phyloP scores from a whole-genome alignment of 2,888 invertebrate genomes.

The Callyntrura guangdongensis region DNA sequence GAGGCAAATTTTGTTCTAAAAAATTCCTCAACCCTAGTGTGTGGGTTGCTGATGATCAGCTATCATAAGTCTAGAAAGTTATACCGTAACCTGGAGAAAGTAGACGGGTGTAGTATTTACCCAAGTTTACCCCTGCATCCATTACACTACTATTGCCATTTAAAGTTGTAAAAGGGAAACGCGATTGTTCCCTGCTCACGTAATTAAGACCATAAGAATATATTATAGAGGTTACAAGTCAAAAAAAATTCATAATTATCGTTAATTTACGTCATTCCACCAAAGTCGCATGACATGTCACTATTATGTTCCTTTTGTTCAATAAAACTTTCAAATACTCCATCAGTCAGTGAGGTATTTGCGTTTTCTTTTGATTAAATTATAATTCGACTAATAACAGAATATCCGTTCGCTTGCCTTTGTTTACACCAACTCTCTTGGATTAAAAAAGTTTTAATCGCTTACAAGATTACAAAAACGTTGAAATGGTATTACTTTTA shows the following conservation, averaged over 20 bases:
- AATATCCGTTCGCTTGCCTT: neutral
- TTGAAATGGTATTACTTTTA: neutral
- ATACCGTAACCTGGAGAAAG: no score
- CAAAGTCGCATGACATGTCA: conserved; percentile 1
- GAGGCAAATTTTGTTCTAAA: neutral
- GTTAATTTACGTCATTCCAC: conserved; percentile 5
- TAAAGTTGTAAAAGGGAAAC: neutral
- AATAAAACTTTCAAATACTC: neutral
- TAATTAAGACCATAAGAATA: conserved; percentile 28
- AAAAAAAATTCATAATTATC: conserved; percentile 26
- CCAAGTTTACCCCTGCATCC: no score
- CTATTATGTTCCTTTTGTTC: neutral
- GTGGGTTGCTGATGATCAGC: conserved; percentile 24
- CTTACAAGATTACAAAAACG: neutral
- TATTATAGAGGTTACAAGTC: conserved; percentile 19
- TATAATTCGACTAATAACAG: neutral
- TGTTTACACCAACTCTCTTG: neutral
- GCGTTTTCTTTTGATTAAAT: neutral
- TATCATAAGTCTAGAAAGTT: neutral
- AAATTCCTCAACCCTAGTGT: neutral
- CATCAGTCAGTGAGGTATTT: neutral
- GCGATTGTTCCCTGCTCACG: neutral
- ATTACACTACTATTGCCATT: neutral
- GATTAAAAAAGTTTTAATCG: neutral
- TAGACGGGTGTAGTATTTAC: neutral